These are phyloP conservation scores for Himantopus leucocephalus DNA, from an alignment of 2,113 vertebrate genomes.

Conservation along the genomic window DNA sequence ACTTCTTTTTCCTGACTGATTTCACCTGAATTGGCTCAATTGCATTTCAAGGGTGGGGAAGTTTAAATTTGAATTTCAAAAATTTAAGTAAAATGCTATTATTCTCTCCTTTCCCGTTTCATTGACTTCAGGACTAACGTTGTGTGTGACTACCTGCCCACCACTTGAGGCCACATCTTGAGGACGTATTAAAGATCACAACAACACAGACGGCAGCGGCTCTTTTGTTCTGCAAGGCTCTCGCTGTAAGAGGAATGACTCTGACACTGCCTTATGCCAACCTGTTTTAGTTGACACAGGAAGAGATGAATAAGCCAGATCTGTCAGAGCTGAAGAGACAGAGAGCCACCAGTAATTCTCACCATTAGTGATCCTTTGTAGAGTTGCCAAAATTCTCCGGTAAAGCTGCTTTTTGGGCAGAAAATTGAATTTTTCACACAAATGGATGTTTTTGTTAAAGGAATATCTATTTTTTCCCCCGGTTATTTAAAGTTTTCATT, in stretches of 20 bases:
- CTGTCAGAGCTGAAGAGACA: constrained; percentile 57
- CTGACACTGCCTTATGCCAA: constrained; percentile 52
- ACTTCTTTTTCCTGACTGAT: background rate
- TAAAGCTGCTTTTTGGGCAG: background rate
- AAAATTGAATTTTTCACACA: constrained; percentile 4
- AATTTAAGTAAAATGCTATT: background rate
- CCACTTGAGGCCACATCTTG: background rate
- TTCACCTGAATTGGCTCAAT: background rate
- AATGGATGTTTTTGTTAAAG: background rate
- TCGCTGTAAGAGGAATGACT: constrained; percentile 12
- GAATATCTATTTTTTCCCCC: background rate
- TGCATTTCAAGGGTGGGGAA: background rate
- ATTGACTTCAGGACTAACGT: background rate
- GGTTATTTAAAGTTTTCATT: background rate
- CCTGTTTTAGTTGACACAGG: constrained; percentile 44
- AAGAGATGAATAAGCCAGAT: constrained; percentile 53
- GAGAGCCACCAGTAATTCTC: constrained; percentile 47
- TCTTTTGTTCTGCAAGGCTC: constrained; percentile 49
- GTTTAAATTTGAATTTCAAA: background rate
- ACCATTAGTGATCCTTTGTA: constrained; percentile 19
- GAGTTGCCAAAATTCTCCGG: constrained; percentile 32
- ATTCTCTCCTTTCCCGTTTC: background rate
- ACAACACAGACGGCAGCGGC: background rate
- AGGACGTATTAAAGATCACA: background rate
- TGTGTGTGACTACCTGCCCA: background rate